These are phyloP conservation scores for Clarias fuscus DNA, from an alignment of 2,797 vertebrate genomes.

Conservation along the genomic window DNA sequence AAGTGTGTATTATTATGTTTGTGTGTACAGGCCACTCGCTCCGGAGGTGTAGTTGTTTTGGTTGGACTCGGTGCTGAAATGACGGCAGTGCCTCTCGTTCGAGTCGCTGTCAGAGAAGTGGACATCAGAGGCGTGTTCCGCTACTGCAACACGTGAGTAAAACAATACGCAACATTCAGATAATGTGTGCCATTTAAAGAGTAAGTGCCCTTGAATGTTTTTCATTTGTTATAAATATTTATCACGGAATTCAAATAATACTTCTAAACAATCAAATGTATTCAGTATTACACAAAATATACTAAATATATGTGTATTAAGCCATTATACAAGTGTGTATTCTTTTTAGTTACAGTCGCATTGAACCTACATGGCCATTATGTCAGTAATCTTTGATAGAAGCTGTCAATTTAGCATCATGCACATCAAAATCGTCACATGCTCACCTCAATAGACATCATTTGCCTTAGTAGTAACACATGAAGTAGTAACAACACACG, in stretches of 20 bases:
- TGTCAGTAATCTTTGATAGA: background rate
- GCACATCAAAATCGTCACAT: background rate
- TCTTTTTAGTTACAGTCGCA: background rate
- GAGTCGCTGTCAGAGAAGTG: slow-evolving; percentile 84
- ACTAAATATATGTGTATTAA: no score
- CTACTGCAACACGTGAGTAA: slow-evolving; percentile 94
- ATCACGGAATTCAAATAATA: no score
- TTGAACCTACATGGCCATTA: background rate
- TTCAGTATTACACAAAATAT: background rate
- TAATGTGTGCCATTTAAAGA: background rate
- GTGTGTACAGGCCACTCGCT: slow-evolving; percentile 79
- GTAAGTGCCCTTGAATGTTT: background rate
- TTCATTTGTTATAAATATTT: background rate
- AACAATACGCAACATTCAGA: no score
- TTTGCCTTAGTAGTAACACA: background rate
- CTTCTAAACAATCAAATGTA: background rate
- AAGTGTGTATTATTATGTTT: background rate
- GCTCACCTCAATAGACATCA: background rate
- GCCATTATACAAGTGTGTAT: background rate
- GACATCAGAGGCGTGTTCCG: slow-evolving; percentile 95
- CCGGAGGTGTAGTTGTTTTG: slow-evolving; percentile 89
- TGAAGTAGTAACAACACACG: no score
- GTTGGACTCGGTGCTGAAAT: slow-evolving; percentile 87
- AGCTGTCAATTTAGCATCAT: background rate
- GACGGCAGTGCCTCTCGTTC: slow-evolving; percentile 81